A percentile compares a stretch with the other conserved stretches of the same genome.
These are phyloP conservation scores for Orestias chungarensis DNA, from an alignment of 2,797 vertebrate genomes.

Conservation along the genomic window DNA sequence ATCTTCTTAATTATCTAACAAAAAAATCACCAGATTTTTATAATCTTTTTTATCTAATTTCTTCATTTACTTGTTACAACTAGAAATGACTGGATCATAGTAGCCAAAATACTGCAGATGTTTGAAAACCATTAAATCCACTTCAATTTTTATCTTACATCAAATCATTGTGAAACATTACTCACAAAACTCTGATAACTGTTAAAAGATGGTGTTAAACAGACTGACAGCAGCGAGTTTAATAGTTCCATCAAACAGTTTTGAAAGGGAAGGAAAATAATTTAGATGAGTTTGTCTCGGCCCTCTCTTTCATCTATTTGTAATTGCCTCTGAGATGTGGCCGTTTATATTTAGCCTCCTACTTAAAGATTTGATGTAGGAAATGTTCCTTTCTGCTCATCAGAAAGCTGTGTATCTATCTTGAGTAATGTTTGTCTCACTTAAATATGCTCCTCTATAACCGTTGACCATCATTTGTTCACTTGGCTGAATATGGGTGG, in stretches of 20 bases:
- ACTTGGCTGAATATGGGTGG: constrained; percentile 10
- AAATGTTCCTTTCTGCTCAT: constrained; percentile 36
- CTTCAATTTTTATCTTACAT: constrained; percentile 68
- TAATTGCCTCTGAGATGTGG: constrained; percentile 52
- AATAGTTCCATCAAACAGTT: constrained; percentile 58
- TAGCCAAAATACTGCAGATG: constrained; percentile 50
- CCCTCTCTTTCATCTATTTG: constrained; percentile 49
- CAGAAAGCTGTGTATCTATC: constrained; percentile 37
- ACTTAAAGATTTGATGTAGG: constrained; percentile 54
- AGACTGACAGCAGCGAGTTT: constrained; percentile 48
- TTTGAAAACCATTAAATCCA: constrained; percentile 73
- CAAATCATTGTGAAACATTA: constrained; percentile 69
- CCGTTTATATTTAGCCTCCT: constrained; percentile 62
- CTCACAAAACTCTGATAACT: constrained; percentile 59
- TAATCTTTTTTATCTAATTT: too few relatives aligned
- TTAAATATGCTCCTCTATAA: constrained; percentile 42
- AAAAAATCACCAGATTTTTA: too few relatives aligned
- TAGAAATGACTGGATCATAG: constrained; percentile 19
- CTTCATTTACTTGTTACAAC: constrained; percentile 41
- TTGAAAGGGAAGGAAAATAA: constrained; percentile 33
- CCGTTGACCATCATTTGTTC: constrained; percentile 19
- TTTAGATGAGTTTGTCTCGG: constrained; percentile 37
- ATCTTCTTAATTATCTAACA: too few relatives aligned
- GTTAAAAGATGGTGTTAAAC: constrained; percentile 54
- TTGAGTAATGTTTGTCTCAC: constrained; percentile 46